phyloP scores from a whole-genome alignment of 2,113 vertebrate genomes.

The Paracanthobrama guichenoti region DNA sequence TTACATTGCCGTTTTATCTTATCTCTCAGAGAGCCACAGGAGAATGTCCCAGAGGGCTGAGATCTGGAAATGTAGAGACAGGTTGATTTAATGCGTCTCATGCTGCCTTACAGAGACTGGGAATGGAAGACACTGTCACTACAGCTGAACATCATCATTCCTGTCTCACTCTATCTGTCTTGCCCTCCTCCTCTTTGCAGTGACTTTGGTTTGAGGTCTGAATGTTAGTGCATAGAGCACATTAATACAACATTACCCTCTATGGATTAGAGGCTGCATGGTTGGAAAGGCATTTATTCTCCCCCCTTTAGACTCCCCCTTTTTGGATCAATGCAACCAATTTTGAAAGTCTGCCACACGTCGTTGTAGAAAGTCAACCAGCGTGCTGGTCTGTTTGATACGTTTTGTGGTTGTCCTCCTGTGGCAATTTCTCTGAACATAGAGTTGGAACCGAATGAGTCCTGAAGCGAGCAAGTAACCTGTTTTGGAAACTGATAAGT shows the following conservation, averaged over 20 bases:
- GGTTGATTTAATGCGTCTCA: slow-evolving; percentile 45
- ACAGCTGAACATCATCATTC: slow-evolving; percentile 42
- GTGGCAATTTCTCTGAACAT: background rate
- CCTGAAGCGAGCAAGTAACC: background rate
- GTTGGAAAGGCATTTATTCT: slow-evolving; percentile 19
- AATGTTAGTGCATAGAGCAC: slow-evolving; percentile 9
- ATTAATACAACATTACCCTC: slow-evolving; percentile 25
- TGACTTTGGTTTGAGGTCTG: slow-evolving; percentile 28
- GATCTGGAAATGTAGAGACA: slow-evolving; percentile 21
- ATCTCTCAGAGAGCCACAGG: slow-evolving; percentile 30
- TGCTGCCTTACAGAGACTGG: slow-evolving; percentile 32
- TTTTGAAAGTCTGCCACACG: slow-evolving; percentile 24
- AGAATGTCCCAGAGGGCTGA: slow-evolving; percentile 8
- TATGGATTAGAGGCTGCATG: slow-evolving; percentile 10
- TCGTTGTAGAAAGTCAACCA: slow-evolving; percentile 5
- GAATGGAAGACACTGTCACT: slow-evolving; percentile 33
- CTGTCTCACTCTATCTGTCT: slow-evolving; percentile 33
- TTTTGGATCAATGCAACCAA: slow-evolving; percentile 1
- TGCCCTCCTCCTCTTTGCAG: background rate
- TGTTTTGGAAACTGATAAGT: slow-evolving; percentile 8
- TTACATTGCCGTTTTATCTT: slow-evolving; percentile 16
- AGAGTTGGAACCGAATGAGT: slow-evolving; percentile 7
- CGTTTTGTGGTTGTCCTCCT: slow-evolving; percentile 3
- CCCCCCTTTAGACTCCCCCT: background rate
- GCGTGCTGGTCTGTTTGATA: background rate